Conservation (phyloP, 2,797 vertebrate species). For the Sebastes oblongus region DNA sequence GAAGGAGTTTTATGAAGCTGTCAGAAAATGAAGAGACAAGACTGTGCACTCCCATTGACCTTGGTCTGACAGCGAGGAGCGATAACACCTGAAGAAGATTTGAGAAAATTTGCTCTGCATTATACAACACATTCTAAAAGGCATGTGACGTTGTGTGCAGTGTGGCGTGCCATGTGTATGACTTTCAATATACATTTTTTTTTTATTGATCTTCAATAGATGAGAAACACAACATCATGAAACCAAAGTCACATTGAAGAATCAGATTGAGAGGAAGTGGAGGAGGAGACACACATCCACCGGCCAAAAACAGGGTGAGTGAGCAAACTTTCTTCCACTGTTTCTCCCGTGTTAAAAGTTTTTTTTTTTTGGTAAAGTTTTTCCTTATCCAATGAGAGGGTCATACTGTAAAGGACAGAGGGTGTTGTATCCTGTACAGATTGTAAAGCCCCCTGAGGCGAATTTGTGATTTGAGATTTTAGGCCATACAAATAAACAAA, state of each 20-base stretch:
- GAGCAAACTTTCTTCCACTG: background rate
- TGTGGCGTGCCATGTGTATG: background rate
- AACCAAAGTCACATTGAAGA: constrained; percentile 18
- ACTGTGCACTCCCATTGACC: constrained; percentile 44
- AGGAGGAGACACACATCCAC: background rate
- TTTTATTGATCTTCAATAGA: constrained; percentile 21
- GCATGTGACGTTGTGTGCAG: background rate
- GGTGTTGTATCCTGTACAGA: no score
- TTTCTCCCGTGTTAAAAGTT: no score
- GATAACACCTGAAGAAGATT: constrained; percentile 25
- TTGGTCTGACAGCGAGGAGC: constrained; percentile 31
- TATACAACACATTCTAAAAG: background rate
- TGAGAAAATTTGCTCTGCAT: background rate
- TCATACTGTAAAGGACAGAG: no score
- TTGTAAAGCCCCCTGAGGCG: no score
- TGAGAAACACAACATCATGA: constrained; percentile 1
- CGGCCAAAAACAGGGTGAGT: background rate
- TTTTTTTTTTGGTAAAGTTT: no score
- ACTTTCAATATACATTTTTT: background rate
- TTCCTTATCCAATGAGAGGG: no score
- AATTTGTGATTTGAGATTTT: no score
- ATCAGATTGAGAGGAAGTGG: background rate
- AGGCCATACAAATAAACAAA: no score
- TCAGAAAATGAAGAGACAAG: constrained; percentile 63
- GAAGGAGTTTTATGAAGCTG: constrained; percentile 79